These are phyloP conservation scores for Acrocera orbiculus DNA, from an alignment of 2,888 invertebrate genomes.

Conservation along the genomic window DNA sequence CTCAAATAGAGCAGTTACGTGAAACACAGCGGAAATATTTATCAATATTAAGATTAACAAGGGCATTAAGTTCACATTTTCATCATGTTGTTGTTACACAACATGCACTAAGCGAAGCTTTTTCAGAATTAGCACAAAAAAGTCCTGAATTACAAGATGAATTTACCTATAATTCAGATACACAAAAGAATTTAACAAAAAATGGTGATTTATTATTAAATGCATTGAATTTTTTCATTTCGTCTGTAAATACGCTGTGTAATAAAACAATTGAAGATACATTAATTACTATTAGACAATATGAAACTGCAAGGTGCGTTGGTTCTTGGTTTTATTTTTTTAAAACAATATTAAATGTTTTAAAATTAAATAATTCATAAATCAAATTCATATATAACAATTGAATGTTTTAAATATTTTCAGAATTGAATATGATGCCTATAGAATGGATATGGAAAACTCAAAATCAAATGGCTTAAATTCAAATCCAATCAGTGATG, in stretches of 20 bases:
- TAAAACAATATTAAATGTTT: neutral
- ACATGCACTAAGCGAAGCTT: constrained; percentile 80
- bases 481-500: constrained; percentile 49
- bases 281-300: constrained; percentile 43
- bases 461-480: constrained; percentile 40
- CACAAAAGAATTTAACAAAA: constrained; percentile 79
- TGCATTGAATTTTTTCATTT: constrained; percentile 91
- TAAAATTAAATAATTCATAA: neutral
- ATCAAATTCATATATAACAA: neutral
- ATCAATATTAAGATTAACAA: constrained; percentile 68
- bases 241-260: constrained; percentile 86
- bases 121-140: constrained; percentile 89
- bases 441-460: constrained; percentile 82
- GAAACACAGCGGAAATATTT: constrained; percentile 89
- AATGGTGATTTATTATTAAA: constrained; percentile 86
- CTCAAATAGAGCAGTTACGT: constrained; percentile 78
- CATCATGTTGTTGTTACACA: constrained; percentile 72
- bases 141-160: constrained; percentile 90
- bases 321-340: neutral
- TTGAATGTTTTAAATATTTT: constrained; percentile 6
- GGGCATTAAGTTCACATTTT: constrained; percentile 75
- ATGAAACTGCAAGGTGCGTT: constrained; percentile 39
- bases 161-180: constrained; percentile 90
- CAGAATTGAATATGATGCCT: constrained; percentile 95
- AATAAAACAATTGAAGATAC: constrained; percentile 97